These are phyloP conservation scores for Aspidiotus rigidus DNA, from an alignment of 2,888 invertebrate species.

Conservation along the genomic window DNA sequence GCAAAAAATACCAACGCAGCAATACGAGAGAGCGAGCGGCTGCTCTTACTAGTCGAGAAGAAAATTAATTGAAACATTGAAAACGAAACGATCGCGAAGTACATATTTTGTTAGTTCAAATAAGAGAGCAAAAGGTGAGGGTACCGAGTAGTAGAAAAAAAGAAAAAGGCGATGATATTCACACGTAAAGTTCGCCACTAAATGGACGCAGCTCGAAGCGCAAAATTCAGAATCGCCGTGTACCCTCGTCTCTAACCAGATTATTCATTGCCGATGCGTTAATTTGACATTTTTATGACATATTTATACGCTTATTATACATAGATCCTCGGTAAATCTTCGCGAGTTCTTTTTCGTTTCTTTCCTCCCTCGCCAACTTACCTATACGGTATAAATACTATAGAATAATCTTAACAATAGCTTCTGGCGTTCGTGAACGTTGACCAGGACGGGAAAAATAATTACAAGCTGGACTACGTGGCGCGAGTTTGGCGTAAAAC, in stretches of 20 bases:
- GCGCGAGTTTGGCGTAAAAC: no score
- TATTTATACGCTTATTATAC: slow-evolving; percentile 31
- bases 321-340: not conserved
- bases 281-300: slow-evolving; percentile 32
- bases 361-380: no score
- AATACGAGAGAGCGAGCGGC: no score
- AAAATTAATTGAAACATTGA: slow-evolving; percentile 31
- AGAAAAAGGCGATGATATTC: slow-evolving; percentile 30
- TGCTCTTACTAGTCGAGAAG: not conserved
- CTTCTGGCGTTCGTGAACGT: slow-evolving; percentile 27
- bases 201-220: slow-evolving; percentile 8
- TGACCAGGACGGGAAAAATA: slow-evolving; percentile 24
- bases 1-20: no score
- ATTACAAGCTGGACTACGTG: slow-evolving; percentile 8
- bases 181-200: slow-evolving; percentile 29
- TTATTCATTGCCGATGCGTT: slow-evolving; percentile 11
- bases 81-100: slow-evolving; percentile 23
- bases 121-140: not conserved
- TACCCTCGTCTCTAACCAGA: slow-evolving; percentile 1
- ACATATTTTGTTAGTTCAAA: slow-evolving; percentile 30
- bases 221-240: slow-evolving; percentile 15
- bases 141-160: not conserved
- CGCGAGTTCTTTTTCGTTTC: no score
- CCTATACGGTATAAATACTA: no score
- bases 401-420: slow-evolving; percentile 21